These are phyloP conservation scores for Musca vetustissima DNA, from an alignment of 1,140 invertebrate genomes.

Conservation along the genomic window DNA sequence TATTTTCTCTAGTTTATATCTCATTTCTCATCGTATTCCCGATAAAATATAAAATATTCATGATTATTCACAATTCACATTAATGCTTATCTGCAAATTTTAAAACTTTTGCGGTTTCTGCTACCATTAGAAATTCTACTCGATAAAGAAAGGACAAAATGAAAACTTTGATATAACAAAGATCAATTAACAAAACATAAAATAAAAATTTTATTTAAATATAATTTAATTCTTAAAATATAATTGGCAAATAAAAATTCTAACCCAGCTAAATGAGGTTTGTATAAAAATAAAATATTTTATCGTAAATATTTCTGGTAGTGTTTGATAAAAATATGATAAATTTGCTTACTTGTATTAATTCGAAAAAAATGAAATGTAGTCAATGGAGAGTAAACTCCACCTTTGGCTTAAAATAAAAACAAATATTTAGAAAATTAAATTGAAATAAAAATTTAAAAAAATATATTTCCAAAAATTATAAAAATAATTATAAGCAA, in stretches of 20 bases:
- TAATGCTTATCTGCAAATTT: too few relatives aligned
- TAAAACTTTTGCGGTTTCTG: too few relatives aligned
- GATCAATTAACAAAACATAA: not conserved
- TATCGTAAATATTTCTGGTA: constrained; percentile 50
- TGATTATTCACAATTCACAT: too few relatives aligned
- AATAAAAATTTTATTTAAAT: too few relatives aligned
- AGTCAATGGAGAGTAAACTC: constrained; percentile 50
- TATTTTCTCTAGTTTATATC: too few relatives aligned
- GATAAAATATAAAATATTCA: too few relatives aligned
- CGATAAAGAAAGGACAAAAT: too few relatives aligned
- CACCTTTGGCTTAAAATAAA: constrained; percentile 41
- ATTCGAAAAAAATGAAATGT: constrained; percentile 2
- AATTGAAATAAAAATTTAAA: constrained; percentile 24
- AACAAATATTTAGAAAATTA: constrained; percentile 24
- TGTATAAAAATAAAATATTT: constrained; percentile 26
- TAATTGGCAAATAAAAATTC: constrained; percentile 4
- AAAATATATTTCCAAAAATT: constrained; percentile 31
- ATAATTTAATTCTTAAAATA: too few relatives aligned
- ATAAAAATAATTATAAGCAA: constrained; percentile 32
- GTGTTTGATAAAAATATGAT: constrained; percentile 26
- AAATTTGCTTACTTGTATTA: constrained; percentile 18
- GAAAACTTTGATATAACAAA: too few relatives aligned
- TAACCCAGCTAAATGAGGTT: not conserved
- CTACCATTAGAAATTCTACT: too few relatives aligned
- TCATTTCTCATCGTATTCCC: too few relatives aligned